Evolutionary conservation across 2,888 invertebrate species (phyloP).

Genomic region (Hermaeophaga mercurialis): DNA sequence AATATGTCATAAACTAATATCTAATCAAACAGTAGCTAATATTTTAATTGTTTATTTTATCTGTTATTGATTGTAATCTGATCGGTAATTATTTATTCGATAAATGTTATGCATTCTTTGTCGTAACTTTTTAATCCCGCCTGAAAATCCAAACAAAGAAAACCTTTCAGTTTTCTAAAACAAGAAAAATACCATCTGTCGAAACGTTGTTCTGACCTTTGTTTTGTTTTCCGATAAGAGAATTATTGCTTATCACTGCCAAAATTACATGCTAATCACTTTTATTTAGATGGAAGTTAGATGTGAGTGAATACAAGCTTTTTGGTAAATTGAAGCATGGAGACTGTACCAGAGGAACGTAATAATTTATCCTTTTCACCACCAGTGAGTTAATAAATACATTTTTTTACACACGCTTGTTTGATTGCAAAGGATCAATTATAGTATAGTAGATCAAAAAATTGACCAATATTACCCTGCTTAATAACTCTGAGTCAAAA

Average conservation of each 20-base stretch:
- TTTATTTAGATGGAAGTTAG: neutral
- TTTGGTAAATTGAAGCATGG: neutral
- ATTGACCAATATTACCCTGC: too few species aligned
- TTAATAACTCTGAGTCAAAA: too few species aligned
- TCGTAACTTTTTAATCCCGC: too few species aligned
- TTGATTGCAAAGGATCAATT: too few species aligned
- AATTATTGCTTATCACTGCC: neutral
- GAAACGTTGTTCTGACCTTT: neutral
- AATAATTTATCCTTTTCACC: neutral
- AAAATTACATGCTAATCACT: constrained; percentile 4
- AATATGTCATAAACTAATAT: too few species aligned
- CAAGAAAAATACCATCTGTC: neutral
- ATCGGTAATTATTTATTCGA: neutral
- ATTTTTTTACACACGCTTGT: too few species aligned
- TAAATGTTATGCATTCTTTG: neutral
- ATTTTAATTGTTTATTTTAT: neutral
- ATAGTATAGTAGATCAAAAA: too few species aligned
- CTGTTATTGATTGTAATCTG: neutral
- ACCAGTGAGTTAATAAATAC: neutral
- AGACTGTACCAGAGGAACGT: neutral
- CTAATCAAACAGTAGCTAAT: neutral
- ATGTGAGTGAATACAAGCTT: neutral
- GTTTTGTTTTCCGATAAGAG: neutral
- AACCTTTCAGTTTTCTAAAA: neutral
- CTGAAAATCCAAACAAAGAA: neutral